These are phyloP conservation scores for Corydoras sp. DNA, from an alignment of 2,113 vertebrate species.

Conservation along the genomic window DNA sequence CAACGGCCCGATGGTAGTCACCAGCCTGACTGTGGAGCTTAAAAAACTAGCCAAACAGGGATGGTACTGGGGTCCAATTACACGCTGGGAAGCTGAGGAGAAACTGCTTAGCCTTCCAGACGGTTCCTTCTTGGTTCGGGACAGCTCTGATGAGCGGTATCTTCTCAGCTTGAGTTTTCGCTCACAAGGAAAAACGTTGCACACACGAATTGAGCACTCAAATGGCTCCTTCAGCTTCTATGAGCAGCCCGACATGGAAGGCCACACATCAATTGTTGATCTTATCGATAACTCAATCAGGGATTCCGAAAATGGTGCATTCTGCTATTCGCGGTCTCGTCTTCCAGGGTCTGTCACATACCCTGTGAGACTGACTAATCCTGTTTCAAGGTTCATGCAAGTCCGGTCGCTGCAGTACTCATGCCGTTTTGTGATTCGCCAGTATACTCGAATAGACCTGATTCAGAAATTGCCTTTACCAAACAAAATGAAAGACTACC, in stretches of 20 bases:
- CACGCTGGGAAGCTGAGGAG: conserved; percentile 95
- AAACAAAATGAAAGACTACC: conserved; percentile 91
- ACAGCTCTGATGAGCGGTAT: conserved; percentile 95
- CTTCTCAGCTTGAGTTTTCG: conserved; percentile 96
- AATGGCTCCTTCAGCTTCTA: conserved; percentile 98
- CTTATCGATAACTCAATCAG: conserved; percentile 94
- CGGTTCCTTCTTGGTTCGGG: conserved; percentile 91
- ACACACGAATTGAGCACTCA: conserved; percentile 96
- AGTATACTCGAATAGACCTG: conserved; percentile 96
- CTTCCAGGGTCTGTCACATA: conserved; percentile 94
- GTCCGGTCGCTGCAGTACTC: conserved; percentile 96
- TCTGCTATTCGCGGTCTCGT: conserved; percentile 94
- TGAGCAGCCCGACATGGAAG: conserved; percentile 95
- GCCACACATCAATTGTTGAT: conserved; percentile 94
- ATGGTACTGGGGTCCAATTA: conserved; percentile 99
- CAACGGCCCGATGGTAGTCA: conserved; percentile 78
- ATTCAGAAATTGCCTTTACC: conserved; percentile 99
- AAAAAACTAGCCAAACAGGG: conserved; percentile 84
- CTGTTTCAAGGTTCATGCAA: conserved; percentile 97
- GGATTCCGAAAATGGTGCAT: conserved; percentile 97
- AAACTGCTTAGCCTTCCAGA: conserved; percentile 87
- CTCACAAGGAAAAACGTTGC: conserved; percentile 92
- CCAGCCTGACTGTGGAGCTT: conserved; percentile 81
- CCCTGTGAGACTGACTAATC: conserved; percentile 92
- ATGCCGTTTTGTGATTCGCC: conserved; percentile 96